Conservation (phyloP, 1,140 invertebrate genomes). For the Cydia pomonella region DNA sequence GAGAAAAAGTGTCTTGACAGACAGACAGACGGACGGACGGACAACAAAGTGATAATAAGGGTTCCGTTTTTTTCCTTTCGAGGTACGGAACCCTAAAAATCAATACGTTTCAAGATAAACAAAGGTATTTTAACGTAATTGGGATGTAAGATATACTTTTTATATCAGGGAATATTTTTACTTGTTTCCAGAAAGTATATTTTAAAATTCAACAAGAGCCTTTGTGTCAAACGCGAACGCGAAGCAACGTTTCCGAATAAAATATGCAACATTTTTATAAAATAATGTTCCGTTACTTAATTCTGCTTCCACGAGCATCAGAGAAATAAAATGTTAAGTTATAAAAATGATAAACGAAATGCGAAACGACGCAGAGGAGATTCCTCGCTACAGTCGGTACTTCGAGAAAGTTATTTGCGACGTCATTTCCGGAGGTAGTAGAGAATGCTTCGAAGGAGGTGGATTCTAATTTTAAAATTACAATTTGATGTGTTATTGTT, state of each 20-base stretch:
- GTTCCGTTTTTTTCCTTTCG: too few species aligned
- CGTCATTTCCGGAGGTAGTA: background rate
- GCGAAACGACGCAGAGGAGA: background rate
- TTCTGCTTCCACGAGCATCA: background rate
- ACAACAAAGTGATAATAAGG: too few species aligned
- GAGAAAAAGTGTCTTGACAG: too few species aligned
- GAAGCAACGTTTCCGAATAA: background rate
- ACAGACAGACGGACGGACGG: too few species aligned
- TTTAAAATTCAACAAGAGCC: background rate
- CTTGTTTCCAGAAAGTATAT: background rate
- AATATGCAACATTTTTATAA: background rate
- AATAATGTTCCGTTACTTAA: background rate
- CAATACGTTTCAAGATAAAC: too few species aligned
- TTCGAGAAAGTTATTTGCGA: background rate
- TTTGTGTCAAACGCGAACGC: background rate
- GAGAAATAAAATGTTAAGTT: background rate
- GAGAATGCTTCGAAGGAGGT: background rate
- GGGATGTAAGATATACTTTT: too few species aligned
- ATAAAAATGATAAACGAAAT: constrained; percentile 9
- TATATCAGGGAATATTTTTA: too few species aligned
- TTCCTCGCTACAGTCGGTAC: background rate
- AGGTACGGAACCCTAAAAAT: too few species aligned
- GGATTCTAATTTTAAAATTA: background rate
- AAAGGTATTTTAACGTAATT: too few species aligned
- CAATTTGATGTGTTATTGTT: too few species aligned